Evolutionary conservation across 1,140 invertebrate genomes (phyloP), one percentile per base, ranked within the genome.

Genomic region (Himalopsyche phryganea): DNA sequence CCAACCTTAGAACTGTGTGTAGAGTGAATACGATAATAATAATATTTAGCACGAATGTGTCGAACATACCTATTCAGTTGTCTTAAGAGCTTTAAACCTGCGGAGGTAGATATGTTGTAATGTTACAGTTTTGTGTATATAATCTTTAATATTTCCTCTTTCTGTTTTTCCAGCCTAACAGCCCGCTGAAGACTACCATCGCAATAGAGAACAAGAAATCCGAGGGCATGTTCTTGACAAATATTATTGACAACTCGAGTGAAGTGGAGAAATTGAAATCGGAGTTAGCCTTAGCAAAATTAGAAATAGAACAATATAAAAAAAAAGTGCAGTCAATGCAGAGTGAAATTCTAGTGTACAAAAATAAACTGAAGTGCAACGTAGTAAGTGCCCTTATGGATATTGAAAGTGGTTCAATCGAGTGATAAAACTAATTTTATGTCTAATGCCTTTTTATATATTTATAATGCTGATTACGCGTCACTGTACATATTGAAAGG

Each of bases 241-340:
- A 38, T 33, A n/a, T 14, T 23, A 50, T 20, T n/a, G 33, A 33
- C 3, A 56, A 53, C 23, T 11, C 33, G 2, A 54, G 13, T 15
- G 52, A 58, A 58, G 32, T 64, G 20, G 54, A 53, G 18, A 60
- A 32, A 18, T 45, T 64, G 23, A 54, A 48, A 36, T 52, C 45
- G 6, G 58, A 64, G 32, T 36, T 64, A 18, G 40, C 40, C 28
- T n/a, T 17, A 23, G 53, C 54, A 5, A 60, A 40, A 54, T 15
- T 41, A 20, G 54, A 64, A 20, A 32, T 41, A 18, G 62, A 58
- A 10, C 50, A 53, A 52, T 64, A 64, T 45, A 64, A 60, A 33
- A 60, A 44, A 23, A 64, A 58, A 38, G 49, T 47, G 14, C 23
- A 46, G n/a, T 48, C 40, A 17, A 11, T 53, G 14, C 49, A 53